These are phyloP conservation scores for Bolborhynchus lineola DNA, from an alignment of 2,113 vertebrate species.

Conservation along the genomic window DNA sequence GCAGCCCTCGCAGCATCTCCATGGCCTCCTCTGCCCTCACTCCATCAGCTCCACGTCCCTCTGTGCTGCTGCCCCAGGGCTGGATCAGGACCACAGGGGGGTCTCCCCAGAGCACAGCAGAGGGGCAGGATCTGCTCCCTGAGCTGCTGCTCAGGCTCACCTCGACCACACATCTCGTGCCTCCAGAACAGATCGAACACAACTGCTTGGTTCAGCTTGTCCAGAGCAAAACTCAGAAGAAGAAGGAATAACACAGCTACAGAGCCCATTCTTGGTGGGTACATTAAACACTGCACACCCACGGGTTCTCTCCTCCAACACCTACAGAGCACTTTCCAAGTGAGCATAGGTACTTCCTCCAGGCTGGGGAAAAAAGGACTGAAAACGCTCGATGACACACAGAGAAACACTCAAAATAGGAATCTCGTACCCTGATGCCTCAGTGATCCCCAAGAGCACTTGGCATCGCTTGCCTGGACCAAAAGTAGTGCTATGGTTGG, in stretches of 20 bases:
- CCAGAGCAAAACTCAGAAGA: neutral
- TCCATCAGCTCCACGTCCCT: no score
- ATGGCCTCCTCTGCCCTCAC: no score
- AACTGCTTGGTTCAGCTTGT: neutral
- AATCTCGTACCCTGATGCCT: neutral
- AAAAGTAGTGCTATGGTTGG: neutral
- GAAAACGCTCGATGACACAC: neutral
- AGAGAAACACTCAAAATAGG: neutral
- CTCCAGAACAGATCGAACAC: neutral
- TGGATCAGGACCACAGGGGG: neutral
- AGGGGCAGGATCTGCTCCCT: neutral
- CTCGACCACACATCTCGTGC: neutral
- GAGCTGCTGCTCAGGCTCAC: neutral
- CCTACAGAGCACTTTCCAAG: neutral
- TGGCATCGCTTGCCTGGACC: accelerated
- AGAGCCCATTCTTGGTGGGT: neutral
- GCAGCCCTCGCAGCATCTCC: no score
- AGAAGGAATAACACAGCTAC: neutral
- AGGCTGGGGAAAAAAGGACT: neutral
- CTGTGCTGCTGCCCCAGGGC: no score
- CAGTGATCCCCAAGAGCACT: neutral
- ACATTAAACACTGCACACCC: neutral
- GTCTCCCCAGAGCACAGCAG: neutral
- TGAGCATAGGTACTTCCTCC: neutral
- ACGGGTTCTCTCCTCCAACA: accelerated